Evolutionary conservation across 2,113 vertebrate species (phyloP).

Genomic region (Tetrao urogallus): DNA sequence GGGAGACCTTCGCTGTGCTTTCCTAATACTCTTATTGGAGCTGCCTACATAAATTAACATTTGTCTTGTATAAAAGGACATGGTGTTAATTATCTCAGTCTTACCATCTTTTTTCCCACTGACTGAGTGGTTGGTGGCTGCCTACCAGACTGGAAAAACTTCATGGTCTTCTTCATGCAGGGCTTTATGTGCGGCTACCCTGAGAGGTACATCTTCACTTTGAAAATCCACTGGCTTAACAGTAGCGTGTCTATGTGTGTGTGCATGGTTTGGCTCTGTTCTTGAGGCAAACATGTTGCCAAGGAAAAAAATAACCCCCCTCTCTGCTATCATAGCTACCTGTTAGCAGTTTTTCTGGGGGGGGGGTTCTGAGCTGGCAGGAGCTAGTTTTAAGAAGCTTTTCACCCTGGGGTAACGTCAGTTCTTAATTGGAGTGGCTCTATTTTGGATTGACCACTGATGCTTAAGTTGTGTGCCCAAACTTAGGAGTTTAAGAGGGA

Average conservation of each 20-base stretch:
- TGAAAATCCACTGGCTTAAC: conserved; percentile 24
- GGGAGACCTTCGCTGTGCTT: background rate
- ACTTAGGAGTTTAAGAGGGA: background rate
- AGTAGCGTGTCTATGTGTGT: accelerated
- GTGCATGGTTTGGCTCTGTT: background rate
- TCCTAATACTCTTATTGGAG: background rate
- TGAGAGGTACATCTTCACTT: background rate
- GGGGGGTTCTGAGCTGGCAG: background rate
- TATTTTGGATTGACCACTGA: background rate
- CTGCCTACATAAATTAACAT: background rate
- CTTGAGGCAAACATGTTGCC: background rate
- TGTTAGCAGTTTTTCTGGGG: background rate
- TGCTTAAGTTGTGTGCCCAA: background rate
- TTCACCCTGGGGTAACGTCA: background rate
- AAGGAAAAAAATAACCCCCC: background rate
- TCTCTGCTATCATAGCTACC: background rate
- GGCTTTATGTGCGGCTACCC: background rate
- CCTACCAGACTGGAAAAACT: background rate
- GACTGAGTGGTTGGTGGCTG: conserved; percentile 4
- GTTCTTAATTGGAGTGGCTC: background rate
- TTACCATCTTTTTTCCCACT: background rate
- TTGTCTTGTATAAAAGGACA: background rate
- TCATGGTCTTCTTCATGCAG: background rate
- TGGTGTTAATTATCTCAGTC: background rate
- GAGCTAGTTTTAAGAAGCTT: background rate